Evolutionary conservation across 2,797 vertebrate species (phyloP).

Genomic region (Catamblyrhynchus diadema): DNA sequence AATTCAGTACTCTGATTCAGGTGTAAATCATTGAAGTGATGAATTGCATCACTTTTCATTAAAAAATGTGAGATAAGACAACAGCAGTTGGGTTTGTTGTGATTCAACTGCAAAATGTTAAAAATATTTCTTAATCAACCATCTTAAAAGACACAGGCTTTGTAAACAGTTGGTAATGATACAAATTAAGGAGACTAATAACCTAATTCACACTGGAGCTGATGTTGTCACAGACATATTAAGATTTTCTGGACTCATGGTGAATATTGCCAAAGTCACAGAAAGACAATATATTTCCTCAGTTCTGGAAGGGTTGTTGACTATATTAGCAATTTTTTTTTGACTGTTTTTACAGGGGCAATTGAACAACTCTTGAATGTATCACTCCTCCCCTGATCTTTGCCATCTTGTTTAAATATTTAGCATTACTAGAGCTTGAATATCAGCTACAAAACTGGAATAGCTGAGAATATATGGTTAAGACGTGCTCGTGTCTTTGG

Average conservation of each 20-base stretch:
- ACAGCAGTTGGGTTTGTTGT: not conserved
- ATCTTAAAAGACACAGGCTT: not conserved
- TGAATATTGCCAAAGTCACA: not conserved
- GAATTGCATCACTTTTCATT: not conserved
- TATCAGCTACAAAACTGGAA: not conserved
- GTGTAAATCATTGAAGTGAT: not conserved
- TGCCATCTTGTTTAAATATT: not conserved
- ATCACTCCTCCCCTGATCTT: not conserved
- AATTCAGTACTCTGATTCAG: not conserved
- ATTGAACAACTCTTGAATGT: not conserved
- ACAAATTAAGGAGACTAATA: constrained; percentile 18
- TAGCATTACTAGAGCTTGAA: not conserved
- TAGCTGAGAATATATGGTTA: not conserved
- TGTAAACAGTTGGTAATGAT: not conserved
- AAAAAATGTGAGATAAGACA: not conserved
- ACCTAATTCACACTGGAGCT: not conserved
- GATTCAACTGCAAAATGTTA: not conserved
- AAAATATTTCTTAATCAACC: constrained; percentile 10
- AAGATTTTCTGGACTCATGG: not conserved
- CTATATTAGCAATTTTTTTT: not conserved
- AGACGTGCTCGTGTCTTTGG: not conserved
- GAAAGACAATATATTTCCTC: not conserved
- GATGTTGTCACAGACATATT: not conserved
- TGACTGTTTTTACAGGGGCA: not conserved
- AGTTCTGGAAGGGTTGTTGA: not conserved